Conservation (phyloP, 2,113 vertebrate species). For the Rana temporaria region DNA sequence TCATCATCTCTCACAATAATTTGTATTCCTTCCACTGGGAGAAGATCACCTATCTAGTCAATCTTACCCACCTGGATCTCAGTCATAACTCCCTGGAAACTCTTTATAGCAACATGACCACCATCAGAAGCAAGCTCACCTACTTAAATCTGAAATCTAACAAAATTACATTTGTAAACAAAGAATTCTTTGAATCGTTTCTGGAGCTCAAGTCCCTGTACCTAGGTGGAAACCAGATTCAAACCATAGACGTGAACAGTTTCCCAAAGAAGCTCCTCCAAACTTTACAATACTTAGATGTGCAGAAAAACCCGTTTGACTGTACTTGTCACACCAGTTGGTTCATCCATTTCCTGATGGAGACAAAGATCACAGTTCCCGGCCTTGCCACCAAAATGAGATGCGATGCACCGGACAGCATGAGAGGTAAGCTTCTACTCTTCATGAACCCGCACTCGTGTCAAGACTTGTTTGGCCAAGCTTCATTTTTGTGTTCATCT, state of each 20-base stretch:
- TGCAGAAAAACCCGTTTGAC: slow-evolving; percentile 78
- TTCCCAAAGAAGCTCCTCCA: slow-evolving; percentile 66
- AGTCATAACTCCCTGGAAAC: slow-evolving; percentile 68
- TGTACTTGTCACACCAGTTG: slow-evolving; percentile 78
- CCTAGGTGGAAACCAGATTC: slow-evolving; percentile 73
- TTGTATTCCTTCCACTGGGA: slow-evolving; percentile 75
- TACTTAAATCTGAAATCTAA: slow-evolving; percentile 80
- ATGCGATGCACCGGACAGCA: slow-evolving; percentile 75
- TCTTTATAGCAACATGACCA: slow-evolving; percentile 58
- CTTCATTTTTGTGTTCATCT: slow-evolving; percentile 69
- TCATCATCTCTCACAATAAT: slow-evolving; percentile 69
- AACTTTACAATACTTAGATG: slow-evolving; percentile 66
- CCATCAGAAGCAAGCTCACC: slow-evolving; percentile 64
- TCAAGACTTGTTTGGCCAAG: slow-evolving; percentile 76
- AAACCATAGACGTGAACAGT: slow-evolving; percentile 63
- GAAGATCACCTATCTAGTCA: slow-evolving; percentile 67
- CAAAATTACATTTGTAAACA: slow-evolving; percentile 68
- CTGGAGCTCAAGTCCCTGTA: slow-evolving; percentile 63
- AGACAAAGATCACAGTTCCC: slow-evolving; percentile 67
- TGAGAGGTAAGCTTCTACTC: slow-evolving; percentile 69
- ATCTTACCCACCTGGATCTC: slow-evolving; percentile 72
- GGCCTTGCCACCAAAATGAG: slow-evolving; percentile 68
- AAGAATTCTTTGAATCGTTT: slow-evolving; percentile 69
- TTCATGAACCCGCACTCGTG: slow-evolving; percentile 80
- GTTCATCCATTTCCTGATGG: slow-evolving; percentile 78